These are phyloP conservation scores for Tolmerus cingulatus DNA, from an alignment of 2,888 invertebrate genomes.

Conservation along the genomic window DNA sequence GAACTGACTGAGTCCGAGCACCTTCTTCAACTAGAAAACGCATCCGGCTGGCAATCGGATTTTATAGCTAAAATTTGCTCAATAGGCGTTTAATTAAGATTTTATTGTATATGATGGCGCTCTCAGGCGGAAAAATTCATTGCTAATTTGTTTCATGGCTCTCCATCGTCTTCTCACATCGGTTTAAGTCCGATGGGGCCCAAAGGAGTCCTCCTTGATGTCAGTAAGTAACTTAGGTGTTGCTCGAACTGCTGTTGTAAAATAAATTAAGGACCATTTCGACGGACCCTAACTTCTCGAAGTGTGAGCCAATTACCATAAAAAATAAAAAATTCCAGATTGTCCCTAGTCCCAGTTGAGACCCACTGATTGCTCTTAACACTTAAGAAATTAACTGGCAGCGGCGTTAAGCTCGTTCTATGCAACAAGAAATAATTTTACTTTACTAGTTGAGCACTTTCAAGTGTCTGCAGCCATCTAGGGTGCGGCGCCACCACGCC, in stretches of 20 bases:
- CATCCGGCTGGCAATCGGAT: not conserved
- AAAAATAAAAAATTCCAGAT: not conserved
- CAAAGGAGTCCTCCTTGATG: not conserved
- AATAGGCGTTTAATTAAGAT: conserved; percentile 32
- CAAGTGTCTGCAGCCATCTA: not conserved
- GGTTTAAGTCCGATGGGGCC: not conserved
- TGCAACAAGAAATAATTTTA: not conserved
- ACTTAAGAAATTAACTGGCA: not conserved
- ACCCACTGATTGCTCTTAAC: not conserved
- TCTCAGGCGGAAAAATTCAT: not conserved
- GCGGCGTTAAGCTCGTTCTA: not conserved
- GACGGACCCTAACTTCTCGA: not conserved
- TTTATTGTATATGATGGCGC: not conserved
- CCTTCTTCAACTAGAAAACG: not conserved
- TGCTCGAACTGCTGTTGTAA: not conserved
- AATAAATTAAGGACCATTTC: not conserved
- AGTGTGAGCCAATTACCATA: not conserved
- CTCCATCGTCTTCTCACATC: not conserved
- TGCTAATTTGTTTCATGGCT: not conserved
- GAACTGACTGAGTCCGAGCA: not conserved
- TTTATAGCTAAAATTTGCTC: conserved; percentile 2
- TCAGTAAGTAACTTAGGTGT: not conserved
- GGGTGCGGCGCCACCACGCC: not conserved
- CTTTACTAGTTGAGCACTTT: not conserved
- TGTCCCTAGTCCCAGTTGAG: not conserved